Evolutionary conservation across 2,888 invertebrate species (phyloP).

Genomic region (Alviniconcha strummeri): DNA sequence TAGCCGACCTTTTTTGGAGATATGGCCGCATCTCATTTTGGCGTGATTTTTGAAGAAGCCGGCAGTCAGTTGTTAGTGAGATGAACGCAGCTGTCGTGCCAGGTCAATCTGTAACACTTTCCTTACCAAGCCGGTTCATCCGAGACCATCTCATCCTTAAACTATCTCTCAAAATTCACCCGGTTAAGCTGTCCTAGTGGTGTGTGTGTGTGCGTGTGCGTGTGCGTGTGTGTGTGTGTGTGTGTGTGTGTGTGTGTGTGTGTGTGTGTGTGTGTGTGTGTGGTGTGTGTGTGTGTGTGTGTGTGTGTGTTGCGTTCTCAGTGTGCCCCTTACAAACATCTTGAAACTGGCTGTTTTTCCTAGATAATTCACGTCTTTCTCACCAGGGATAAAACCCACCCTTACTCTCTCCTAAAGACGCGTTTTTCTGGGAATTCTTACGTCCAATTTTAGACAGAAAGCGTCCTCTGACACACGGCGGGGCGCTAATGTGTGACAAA

Average conservation of each 20-base stretch:
- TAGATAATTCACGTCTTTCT: no score
- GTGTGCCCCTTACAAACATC: no score
- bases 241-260: slow-evolving; percentile 9
- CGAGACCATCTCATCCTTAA: no score
- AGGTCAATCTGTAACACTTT: background rate
- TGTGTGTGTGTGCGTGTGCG: background rate
- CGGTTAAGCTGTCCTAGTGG: background rate
- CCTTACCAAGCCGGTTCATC: no score
- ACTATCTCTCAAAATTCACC: no score
- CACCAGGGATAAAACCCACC: no score
- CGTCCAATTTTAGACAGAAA: no score
- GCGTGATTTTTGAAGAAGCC: background rate
- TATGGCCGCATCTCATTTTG: background rate
- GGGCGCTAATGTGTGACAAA: no score
- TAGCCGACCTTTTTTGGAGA: no score
- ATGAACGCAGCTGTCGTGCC: no score
- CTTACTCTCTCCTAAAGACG: background rate
- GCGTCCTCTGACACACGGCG: no score
- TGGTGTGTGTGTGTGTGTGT: background rate
- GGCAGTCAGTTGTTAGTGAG: background rate
- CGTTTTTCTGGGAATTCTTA: background rate
- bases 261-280: background rate
- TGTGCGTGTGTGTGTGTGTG: slow-evolving; percentile 5
- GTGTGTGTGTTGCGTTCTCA: background rate
- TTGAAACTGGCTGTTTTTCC: no score